Evolutionary conservation across 2,888 invertebrate genomes (phyloP), one percentile per base, ranked within the genome.

Genomic region (Alitta virens): DNA sequence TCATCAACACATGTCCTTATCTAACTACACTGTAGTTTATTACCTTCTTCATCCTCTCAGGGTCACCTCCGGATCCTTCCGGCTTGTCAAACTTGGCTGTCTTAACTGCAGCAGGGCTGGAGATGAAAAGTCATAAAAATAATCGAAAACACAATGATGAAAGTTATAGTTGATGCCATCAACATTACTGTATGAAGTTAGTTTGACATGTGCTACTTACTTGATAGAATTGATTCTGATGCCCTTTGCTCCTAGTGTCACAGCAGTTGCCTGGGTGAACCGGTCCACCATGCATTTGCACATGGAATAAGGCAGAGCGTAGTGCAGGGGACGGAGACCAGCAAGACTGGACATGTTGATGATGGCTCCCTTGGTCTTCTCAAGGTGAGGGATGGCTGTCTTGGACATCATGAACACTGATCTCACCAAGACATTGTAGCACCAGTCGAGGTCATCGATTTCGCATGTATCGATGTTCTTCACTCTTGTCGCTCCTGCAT

Each of bases 381-480:
- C 56, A 3, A 56, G 56, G 14, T 56, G 56, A 27, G 56, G 56
- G 2, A 56, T 42, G 25, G 43, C 42, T 1, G 56, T 43, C 56
- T 56, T 56, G 23, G 56, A 23, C 56, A 56, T 56, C 56, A 56
- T 56, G 42, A 56, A 56, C 43, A 56, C 56, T 9, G 56, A 56
- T 12, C 43, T 25, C 14, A 56, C 56, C 2, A 56, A 43, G 43
- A 56, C 56, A 43, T 56, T 56, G 43, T 42, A 56, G n/a, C 56
- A 56, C 24, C 21, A 56, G 56, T 56, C 56, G 1, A 56, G 43
- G 56, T 56, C 56, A 24, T 56, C 56, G 1, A 43, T 24, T 43
- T 56, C 56, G 42, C 56, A 56, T 3, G 42, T 23, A 21, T 56
- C 56, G 2, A 56, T 23, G 42, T 56, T 9, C 9, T 43, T 21